Percentiles rank a stretch among this genome's conserved stretches.
Evolutionary conservation across 2,797 vertebrate genomes (phyloP).

Genomic region (Cephalopachus bancanus): DNA sequence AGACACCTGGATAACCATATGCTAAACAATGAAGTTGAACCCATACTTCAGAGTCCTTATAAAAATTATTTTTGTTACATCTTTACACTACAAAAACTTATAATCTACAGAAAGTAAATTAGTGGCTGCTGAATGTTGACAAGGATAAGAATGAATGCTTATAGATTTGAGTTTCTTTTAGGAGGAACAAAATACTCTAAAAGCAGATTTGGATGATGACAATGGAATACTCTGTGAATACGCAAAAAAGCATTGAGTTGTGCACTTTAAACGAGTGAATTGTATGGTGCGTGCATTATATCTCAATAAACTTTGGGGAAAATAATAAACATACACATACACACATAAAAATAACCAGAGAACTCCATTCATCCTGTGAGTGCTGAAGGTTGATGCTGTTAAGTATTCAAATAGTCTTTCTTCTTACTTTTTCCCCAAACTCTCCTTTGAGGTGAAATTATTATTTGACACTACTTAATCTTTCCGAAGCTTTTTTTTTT

Average conservation of each 20-base stretch:
- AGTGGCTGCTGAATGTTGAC: not conserved
- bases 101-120: not conserved
- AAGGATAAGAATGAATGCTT: not conserved
- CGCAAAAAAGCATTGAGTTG: not conserved
- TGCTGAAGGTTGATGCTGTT: not conserved
- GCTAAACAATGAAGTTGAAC: not conserved
- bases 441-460: not conserved
- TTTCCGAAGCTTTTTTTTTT: not conserved
- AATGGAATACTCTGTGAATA: not conserved
- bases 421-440: not conserved
- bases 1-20: not conserved
- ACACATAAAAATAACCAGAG: not conserved
- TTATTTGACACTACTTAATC: constrained; percentile 19
- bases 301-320: not conserved
- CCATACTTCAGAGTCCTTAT: not conserved
- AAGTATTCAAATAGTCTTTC: not conserved
- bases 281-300: not conserved
- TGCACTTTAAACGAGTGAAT: not conserved
- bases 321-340: not conserved
- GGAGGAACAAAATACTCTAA: not conserved
- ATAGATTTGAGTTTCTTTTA: not conserved
- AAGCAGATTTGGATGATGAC: not conserved
- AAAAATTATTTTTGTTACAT: not conserved
- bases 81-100: not conserved
- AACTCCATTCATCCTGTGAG: not conserved